Conservation (phyloP, 2,113 vertebrate genomes). For the Cottus gobio region DNA sequence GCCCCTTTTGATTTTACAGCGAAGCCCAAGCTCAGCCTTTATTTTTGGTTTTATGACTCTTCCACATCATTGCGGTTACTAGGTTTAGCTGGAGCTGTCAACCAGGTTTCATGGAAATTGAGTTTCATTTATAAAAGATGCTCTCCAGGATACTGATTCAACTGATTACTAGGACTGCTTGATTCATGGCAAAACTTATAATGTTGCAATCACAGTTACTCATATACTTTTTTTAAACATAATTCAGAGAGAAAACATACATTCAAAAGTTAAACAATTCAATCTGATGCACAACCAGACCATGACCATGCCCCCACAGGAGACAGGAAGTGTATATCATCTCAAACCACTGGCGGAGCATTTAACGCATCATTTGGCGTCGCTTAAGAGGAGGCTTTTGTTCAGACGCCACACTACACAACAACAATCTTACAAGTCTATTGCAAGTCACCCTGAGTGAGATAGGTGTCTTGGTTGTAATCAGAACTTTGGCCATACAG, state of each 20-base stretch:
- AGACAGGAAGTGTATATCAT: no score
- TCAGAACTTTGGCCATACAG: no score
- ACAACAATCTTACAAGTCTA: background rate
- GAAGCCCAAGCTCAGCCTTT: background rate
- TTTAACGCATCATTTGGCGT: no score
- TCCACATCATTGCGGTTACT: background rate
- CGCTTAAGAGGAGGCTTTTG: background rate
- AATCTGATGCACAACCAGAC: no score
- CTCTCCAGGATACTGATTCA: background rate
- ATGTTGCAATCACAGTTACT: no score
- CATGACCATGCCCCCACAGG: no score
- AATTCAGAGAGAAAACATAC: no score
- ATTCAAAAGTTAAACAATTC: no score
- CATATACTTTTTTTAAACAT: no score
- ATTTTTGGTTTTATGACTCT: background rate
- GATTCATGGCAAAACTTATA: no score
- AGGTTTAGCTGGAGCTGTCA: background rate
- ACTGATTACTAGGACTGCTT: no score
- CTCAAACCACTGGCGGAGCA: no score
- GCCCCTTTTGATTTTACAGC: constrained; percentile 3
- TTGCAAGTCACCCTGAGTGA: background rate
- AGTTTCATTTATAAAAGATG: background rate
- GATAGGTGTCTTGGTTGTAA: background rate
- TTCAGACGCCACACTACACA: background rate
- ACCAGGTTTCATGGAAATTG: background rate